Base-by-base conservation (phyloP, 2,113 vertebrate species). In the Dipodomys spectabilis region DNA sequence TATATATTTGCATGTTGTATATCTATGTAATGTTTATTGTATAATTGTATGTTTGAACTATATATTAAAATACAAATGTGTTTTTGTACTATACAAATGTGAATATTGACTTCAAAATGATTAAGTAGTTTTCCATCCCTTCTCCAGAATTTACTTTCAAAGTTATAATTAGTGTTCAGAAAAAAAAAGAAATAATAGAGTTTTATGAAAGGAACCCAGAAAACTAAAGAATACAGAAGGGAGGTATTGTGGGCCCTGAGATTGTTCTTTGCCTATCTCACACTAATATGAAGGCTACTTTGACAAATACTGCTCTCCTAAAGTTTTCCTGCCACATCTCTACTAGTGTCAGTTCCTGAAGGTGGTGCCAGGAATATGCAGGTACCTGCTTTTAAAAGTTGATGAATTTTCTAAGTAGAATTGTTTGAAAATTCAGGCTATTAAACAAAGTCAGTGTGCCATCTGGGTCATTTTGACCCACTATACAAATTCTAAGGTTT, bases 391-490 rank as follows among this genome's bases (percentile, higher is more conserved):
- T 88, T 74, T 69, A 75, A 89, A 19, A 91, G 86, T 13, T 89
- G 68, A 78, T 89, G 5, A 60, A 16, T 91, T 78, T 25, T 92
- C 6, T 89, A 81, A 72, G 18, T 60, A 94, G 32, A 91, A 90
- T 57, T 91, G 44, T 81, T 45, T 62, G 28, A 87, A 94, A 89
- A 87, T 74, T 12, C 30, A 87, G 22, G 53, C 44, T 69, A 60
- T 53, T 44, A 69, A 92, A 85, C 39, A 79, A 86, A 83, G 27
- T 2, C 28, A 32, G n/a, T 25, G 45, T 85, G 28, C 23, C 28
- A 68, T 90, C n/a, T 35, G 65, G 91, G 90, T 45, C 84, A 96
- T 25, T 25, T 6, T 95, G 96, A 96, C 93, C 64, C 30, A 69
- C 79, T 90, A 12, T 64, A 64, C 49, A 81, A 30, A 93, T 87